Conservation (phyloP, 2,888 invertebrate genomes). For the Agrypnus murinus region DNA sequence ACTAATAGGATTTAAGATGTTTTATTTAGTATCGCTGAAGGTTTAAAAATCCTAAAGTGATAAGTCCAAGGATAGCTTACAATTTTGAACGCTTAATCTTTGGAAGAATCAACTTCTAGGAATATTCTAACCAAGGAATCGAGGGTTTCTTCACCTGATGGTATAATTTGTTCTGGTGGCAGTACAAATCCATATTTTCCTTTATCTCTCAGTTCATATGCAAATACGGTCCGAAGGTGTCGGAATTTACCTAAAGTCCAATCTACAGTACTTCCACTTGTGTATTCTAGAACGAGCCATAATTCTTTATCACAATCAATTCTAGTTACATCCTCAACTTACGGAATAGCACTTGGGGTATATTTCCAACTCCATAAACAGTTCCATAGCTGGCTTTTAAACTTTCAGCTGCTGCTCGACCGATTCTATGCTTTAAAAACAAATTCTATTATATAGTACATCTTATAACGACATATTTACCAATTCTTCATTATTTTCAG, state of each 20-base stretch:
- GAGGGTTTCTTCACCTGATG: constrained; percentile 78
- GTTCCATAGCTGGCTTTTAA: constrained; percentile 69
- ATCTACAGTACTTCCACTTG: constrained; percentile 77
- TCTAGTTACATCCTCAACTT: constrained; percentile 56
- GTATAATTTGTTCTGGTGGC: constrained; percentile 79
- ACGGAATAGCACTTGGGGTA: constrained; percentile 72
- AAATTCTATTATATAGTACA: constrained; percentile 4
- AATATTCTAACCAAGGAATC: constrained; percentile 75
- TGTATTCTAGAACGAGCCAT: constrained; percentile 72
- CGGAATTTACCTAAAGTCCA: constrained; percentile 81
- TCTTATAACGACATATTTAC: no score
- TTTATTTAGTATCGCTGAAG: no score
- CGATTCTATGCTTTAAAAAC: constrained; percentile 65
- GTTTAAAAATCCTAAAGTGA: no score
- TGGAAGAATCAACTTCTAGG: constrained; percentile 63
- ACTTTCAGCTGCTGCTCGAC: constrained; percentile 63
- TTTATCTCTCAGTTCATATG: constrained; percentile 79
- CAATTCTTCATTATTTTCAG: constrained; percentile 74
- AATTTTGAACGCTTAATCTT: no score
- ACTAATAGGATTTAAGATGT: no score
- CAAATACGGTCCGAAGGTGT: constrained; percentile 77
- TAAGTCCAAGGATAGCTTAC: no score
- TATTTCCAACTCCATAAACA: constrained; percentile 69
- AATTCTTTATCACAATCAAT: no score
- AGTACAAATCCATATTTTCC: constrained; percentile 79